These are phyloP conservation scores for Chorisops tibialis DNA, from an alignment of 2,888 invertebrate species.

Conservation along the genomic window DNA sequence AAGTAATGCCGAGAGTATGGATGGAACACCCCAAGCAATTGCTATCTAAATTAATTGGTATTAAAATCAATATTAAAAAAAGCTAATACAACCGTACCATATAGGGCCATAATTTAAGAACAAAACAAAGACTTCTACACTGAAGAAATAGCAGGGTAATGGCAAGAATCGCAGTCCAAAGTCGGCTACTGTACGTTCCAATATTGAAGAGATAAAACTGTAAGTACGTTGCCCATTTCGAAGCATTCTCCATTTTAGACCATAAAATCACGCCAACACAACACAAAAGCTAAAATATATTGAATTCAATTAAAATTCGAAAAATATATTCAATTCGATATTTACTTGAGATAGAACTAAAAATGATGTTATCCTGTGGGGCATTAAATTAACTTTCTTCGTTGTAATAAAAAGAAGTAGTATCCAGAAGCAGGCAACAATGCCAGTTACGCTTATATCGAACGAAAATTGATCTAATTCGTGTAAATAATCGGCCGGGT, in stretches of 20 bases:
- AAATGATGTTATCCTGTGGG: conserved; percentile 77
- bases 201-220: conserved; percentile 75
- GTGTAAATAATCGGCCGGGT: conserved; percentile 68
- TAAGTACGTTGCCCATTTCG: conserved; percentile 63
- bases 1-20: conserved; percentile 63
- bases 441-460: conserved; percentile 77
- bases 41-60: conserved; percentile 54
- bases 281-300: conserved; percentile 57
- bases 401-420: conserved; percentile 69
- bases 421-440: conserved; percentile 76
- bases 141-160: conserved; percentile 77
- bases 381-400: conserved; percentile 72
- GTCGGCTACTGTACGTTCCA: conserved; percentile 74
- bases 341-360: conserved; percentile 76
- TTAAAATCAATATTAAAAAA: conserved; percentile 4
- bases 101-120: conserved; percentile 70
- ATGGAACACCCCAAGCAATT: conserved; percentile 64
- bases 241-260: conserved; percentile 58
- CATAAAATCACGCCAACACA: conserved; percentile 75
- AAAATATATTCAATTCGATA: background rate
- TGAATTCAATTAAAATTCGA: background rate
- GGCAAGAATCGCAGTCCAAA: conserved; percentile 84
- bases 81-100: conserved; percentile 56
- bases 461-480: conserved; percentile 77
- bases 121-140: conserved; percentile 78